Conservation (phyloP, 2,888 invertebrate genomes). For the Xestia c-nigrum region DNA sequence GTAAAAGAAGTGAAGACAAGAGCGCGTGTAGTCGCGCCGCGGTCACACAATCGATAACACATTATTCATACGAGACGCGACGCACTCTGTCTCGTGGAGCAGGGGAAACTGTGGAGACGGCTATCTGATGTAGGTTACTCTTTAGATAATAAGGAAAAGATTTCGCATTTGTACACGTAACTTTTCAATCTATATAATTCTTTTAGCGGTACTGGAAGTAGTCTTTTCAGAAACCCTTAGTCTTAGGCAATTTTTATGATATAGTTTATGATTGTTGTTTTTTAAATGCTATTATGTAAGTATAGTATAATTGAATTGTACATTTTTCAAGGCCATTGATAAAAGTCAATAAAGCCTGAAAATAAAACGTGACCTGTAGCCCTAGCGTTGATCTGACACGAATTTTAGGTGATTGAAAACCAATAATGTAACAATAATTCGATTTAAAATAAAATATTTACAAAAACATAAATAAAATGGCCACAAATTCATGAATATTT, state of each 20-base stretch:
- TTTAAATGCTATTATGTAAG: neutral
- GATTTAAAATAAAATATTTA: neutral
- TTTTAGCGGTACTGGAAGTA: neutral
- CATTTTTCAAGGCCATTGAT: neutral
- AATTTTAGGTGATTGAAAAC: neutral
- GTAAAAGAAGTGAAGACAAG: conserved; percentile 30
- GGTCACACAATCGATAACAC: conserved; percentile 61
- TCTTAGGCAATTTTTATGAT: neutral
- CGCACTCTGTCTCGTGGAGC: conserved; percentile 41
- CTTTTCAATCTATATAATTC: neutral
- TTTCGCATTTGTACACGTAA: neutral
- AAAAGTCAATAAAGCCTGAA: neutral
- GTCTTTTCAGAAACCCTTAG: neutral
- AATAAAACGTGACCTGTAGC: neutral
- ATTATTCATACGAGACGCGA: conserved; percentile 59
- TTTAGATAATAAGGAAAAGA: neutral
- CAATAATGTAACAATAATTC: neutral
- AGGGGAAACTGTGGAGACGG: conserved; percentile 15
- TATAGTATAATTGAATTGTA: no score
- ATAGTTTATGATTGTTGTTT: neutral
- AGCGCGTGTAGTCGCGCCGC: conserved; percentile 30
- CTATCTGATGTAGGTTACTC: neutral
- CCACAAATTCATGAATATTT: neutral
- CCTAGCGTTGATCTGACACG: neutral
- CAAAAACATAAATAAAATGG: no score